A percentile compares a stretch with the other conserved stretches of the same genome.
Evolutionary conservation across 2,888 invertebrate genomes (phyloP).

Genomic region (Carcina quercana): DNA sequence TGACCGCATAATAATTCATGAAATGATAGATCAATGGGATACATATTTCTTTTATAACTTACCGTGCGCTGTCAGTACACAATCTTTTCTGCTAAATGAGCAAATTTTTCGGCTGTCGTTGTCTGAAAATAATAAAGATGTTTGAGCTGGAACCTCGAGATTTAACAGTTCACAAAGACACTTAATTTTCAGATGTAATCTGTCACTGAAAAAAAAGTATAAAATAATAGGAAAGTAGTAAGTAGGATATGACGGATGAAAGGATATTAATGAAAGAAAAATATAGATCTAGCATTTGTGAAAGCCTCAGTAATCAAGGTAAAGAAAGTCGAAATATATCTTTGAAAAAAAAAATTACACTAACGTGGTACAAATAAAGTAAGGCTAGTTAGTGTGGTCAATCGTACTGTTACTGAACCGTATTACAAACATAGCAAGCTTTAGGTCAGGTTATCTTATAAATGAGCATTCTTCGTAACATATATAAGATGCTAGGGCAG

Average conservation of each 20-base stretch:
- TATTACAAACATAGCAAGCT: no score
- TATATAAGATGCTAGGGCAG: no score
- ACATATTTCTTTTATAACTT: not conserved
- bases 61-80: constrained; percentile 1
- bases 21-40: not conserved
- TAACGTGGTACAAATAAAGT: no score
- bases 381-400: no score
- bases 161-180: not conserved
- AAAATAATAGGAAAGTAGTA: not conserved
- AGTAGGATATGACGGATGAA: not conserved
- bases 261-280: not conserved
- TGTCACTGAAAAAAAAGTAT: not conserved
- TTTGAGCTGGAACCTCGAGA: not conserved
- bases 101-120: constrained; percentile 2
- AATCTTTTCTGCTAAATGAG: not conserved
- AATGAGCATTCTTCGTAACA: no score
- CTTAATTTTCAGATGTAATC: not conserved
- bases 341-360: no score
- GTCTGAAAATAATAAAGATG: constrained; percentile 1
- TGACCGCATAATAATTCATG: no score
- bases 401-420: no score
- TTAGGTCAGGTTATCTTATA: no score
- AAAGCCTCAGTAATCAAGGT: no score
- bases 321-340: no score
- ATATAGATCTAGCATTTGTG: no score